These are phyloP conservation scores for Eilema depressum DNA, from an alignment of 2,888 invertebrate genomes.

Conservation along the genomic window DNA sequence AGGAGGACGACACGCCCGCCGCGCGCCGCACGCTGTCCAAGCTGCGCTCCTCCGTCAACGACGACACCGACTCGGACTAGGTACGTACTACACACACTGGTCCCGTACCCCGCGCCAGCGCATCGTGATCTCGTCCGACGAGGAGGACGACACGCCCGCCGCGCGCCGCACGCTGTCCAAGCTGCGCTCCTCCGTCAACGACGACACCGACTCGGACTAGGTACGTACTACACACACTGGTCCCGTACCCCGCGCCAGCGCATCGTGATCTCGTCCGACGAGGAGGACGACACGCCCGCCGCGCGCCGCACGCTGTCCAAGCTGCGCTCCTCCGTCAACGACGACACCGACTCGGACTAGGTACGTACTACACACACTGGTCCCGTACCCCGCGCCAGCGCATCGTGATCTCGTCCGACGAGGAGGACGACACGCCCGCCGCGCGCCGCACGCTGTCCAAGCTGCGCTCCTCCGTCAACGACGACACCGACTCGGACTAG, in stretches of 20 bases:
- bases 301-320: no score
- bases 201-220: conserved; percentile 77
- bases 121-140: conserved; percentile 85
- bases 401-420: conserved; percentile 85
- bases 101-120: conserved; percentile 78
- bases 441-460: conserved; percentile 81
- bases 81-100: conserved; percentile 33
- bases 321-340: no score
- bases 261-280: no score
- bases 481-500: conserved; percentile 77
- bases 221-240: conserved; percentile 37
- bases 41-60: no score
- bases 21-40: no score
- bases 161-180: conserved; percentile 81
- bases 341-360: conserved; percentile 76
- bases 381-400: conserved; percentile 78
- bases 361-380: conserved; percentile 33
- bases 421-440: conserved; percentile 84
- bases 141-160: conserved; percentile 84
- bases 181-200: conserved; percentile 79
- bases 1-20: no score
- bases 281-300: no score
- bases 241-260: no score
- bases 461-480: conserved; percentile 79
- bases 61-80: conserved; percentile 76